A percentile compares a stretch with the other conserved stretches of the same genome.
Evolutionary conservation across 2,113 vertebrate species (phyloP).

Genomic region (Ceyx melanurus): DNA sequence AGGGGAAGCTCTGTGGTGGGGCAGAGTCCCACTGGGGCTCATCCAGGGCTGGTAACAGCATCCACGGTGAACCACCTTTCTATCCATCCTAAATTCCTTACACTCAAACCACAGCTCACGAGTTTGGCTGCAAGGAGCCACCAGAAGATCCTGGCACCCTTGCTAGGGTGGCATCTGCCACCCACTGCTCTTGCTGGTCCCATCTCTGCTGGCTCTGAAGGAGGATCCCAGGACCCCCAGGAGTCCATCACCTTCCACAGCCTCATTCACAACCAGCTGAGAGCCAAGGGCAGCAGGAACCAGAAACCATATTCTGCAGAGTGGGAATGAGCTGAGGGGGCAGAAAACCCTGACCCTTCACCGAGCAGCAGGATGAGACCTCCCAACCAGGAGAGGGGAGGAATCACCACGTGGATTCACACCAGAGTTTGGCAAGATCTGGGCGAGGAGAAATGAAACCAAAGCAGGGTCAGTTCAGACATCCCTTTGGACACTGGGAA

Average conservation of each 20-base stretch:
- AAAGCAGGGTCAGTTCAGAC: rapidly evolving
- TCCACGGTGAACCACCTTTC: neutral
- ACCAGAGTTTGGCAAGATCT: neutral
- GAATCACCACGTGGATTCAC: rapidly evolving
- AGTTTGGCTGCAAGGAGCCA: neutral
- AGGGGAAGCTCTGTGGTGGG: rapidly evolving
- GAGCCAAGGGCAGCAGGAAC: neutral
- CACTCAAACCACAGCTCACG: neutral
- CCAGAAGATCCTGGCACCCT: rapidly evolving
- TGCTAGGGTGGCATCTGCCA: no score
- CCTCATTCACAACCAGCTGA: neutral
- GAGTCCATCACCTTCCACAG: neutral
- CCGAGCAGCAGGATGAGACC: neutral
- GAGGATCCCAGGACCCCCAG: neutral
- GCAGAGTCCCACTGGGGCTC: neutral
- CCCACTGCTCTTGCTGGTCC: neutral
- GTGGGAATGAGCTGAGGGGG: rapidly evolving
- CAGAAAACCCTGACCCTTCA: neutral
- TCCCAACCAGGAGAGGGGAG: no score
- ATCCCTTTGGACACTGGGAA: rapidly evolving
- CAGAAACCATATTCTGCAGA: neutral
- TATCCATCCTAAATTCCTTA: neutral
- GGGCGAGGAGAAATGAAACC: rapidly evolving
- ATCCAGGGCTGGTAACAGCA: neutral
- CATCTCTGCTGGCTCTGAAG: neutral